Percentiles rank a stretch among this genome's conserved stretches.
Conservation (phyloP, 2,888 invertebrate species). For the Galerucella calmariensis region DNA sequence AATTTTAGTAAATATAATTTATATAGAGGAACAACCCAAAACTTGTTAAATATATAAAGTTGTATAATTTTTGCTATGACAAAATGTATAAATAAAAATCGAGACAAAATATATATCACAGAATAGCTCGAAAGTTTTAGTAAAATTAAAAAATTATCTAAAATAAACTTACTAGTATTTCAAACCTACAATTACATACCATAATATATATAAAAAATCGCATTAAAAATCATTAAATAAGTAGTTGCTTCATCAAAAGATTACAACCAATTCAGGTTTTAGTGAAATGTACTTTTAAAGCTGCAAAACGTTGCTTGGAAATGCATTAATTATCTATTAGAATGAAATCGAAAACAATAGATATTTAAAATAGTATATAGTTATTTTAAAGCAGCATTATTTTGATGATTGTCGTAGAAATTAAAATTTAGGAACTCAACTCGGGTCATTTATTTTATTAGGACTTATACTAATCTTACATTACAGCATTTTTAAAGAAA, state of each 20-base stretch:
- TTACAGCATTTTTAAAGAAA: too few species aligned
- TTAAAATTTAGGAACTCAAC: too few species aligned
- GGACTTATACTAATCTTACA: too few species aligned
- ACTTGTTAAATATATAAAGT: neutral
- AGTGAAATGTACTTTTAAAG: neutral
- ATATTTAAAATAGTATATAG: too few species aligned
- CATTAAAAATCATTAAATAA: neutral
- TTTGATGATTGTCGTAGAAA: too few species aligned
- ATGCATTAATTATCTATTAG: neutral
- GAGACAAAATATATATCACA: constrained; percentile 5
- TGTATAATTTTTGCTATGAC: neutral
- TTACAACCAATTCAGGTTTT: neutral
- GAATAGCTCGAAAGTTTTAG: neutral
- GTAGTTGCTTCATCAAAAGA: neutral
- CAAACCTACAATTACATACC: neutral
- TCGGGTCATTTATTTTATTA: too few species aligned
- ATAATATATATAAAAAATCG: neutral
- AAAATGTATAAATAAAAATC: neutral
- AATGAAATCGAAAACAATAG: too few species aligned
- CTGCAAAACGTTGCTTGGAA: neutral
- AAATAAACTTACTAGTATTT: constrained; percentile 8
- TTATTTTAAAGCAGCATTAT: too few species aligned
- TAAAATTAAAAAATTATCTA: neutral
- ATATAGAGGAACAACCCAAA: neutral
- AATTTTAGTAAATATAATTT: neutral